Percentiles rank a stretch among this genome's conserved stretches.
Evolutionary conservation across 2,113 vertebrate genomes (phyloP).

Genomic region (Corydoras sp.): DNA sequence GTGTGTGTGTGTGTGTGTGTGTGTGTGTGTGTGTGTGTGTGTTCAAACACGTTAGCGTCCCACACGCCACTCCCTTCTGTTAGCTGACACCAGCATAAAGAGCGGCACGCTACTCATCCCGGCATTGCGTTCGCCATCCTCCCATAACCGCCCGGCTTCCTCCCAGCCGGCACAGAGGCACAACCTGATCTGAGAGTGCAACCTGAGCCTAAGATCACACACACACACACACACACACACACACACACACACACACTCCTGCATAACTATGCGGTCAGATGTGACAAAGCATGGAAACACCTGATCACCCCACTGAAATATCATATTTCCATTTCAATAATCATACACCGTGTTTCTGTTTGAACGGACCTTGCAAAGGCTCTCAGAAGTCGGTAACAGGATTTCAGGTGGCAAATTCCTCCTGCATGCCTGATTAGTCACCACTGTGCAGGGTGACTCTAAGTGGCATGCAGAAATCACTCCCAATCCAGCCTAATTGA

Average conservation of each 20-base stretch:
- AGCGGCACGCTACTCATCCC: constrained; percentile 18
- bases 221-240: constrained; percentile 17
- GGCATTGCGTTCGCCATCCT: constrained; percentile 31
- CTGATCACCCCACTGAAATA: constrained; percentile 12
- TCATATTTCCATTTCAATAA: no score
- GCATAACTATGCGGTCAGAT: constrained; percentile 49
- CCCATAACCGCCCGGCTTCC: constrained; percentile 35
- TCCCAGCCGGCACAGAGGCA: constrained; percentile 11
- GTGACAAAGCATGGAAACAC: constrained; percentile 38
- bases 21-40: constrained; percentile 17
- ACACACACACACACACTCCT: constrained; percentile 19
- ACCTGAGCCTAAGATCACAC: constrained; percentile 32
- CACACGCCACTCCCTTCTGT: constrained; percentile 28
- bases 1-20: constrained; percentile 23
- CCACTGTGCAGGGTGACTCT: no score
- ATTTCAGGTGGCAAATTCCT: no score
- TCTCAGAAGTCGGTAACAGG: no score
- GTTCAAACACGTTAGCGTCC: constrained; percentile 31
- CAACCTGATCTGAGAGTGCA: constrained; percentile 30
- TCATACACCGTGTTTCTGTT: no score
- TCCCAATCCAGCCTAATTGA: no score
- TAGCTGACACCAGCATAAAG: constrained; percentile 43
- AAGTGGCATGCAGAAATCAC: no score
- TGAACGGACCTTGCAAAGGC: no score
- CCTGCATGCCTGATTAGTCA: no score